Conservation (phyloP, 2,888 invertebrate genomes). For the Agelastica alni region DNA sequence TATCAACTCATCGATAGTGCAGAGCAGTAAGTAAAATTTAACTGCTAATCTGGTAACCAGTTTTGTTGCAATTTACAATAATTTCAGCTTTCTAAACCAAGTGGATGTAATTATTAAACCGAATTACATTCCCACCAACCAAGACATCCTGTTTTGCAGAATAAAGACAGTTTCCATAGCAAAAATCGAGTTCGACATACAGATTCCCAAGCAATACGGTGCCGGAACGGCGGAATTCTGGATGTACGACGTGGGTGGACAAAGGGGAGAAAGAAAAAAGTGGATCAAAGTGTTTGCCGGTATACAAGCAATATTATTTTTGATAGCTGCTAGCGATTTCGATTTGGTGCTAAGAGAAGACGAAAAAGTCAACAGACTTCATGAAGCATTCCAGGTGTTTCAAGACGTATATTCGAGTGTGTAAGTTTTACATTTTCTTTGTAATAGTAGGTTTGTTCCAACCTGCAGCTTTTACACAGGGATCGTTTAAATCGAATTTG, state of each 20-base stretch:
- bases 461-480: too few relatives aligned
- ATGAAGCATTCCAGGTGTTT: slow-evolving; percentile 74
- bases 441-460: too few relatives aligned
- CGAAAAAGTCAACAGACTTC: slow-evolving; percentile 67
- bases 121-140: slow-evolving; percentile 72
- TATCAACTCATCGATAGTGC: slow-evolving; percentile 81
- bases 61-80: slow-evolving; percentile 3
- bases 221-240: slow-evolving; percentile 74
- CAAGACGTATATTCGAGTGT: slow-evolving; percentile 78
- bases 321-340: slow-evolving; percentile 80
- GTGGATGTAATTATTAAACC: slow-evolving; percentile 66
- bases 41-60: too few relatives aligned
- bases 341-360: slow-evolving; percentile 78
- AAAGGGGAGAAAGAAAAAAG: slow-evolving; percentile 78
- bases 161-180: slow-evolving; percentile 75
- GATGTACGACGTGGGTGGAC: slow-evolving; percentile 87
- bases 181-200: slow-evolving; percentile 74
- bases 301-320: slow-evolving; percentile 78
- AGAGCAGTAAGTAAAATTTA: slow-evolving; percentile 77
- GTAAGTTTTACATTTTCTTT: slow-evolving; percentile 58
- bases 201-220: slow-evolving; percentile 71
- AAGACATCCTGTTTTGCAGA: slow-evolving; percentile 78
- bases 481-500: too few relatives aligned
- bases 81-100: slow-evolving; percentile 72
- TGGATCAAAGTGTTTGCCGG: slow-evolving; percentile 84